Evolutionary conservation across 2,888 invertebrate species (phyloP).

Genomic region (Graphium colonna): DNA sequence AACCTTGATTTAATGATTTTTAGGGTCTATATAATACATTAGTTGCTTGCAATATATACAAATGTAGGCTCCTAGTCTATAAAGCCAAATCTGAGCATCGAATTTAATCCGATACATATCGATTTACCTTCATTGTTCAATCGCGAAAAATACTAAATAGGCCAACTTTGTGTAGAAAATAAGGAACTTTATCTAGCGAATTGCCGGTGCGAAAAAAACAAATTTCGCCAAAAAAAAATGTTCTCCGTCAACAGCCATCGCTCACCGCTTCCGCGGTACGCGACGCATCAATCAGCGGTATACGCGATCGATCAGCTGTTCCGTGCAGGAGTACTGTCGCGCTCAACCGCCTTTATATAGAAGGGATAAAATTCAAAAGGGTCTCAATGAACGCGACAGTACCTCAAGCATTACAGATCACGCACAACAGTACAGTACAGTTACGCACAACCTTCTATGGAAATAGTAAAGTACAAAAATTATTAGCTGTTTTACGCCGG

Average conservation of each 20-base stretch:
- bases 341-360: background rate
- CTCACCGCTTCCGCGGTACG: slow-evolving; percentile 1
- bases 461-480: too few relatives aligned
- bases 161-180: background rate
- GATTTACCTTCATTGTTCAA: background rate
- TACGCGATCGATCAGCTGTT: slow-evolving; percentile 12
- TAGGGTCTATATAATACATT: background rate
- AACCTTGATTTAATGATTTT: too few relatives aligned
- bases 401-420: too few relatives aligned
- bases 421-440: too few relatives aligned
- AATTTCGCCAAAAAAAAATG: background rate
- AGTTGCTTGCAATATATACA: background rate
- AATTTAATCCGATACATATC: background rate
- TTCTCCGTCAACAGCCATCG: background rate
- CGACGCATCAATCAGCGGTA: slow-evolving; percentile 9
- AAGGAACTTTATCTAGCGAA: background rate
- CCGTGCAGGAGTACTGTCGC: background rate
- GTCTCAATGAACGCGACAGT: background rate
- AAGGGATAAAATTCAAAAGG: slow-evolving; percentile 1
- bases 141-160: background rate
- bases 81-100: too few relatives aligned
- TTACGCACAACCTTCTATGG: too few relatives aligned
- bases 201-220: background rate
- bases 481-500: too few relatives aligned
- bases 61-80: too few relatives aligned